Evolutionary conservation across 2,888 invertebrate species (phyloP).

Genomic region (Rhabditoides inermis): DNA sequence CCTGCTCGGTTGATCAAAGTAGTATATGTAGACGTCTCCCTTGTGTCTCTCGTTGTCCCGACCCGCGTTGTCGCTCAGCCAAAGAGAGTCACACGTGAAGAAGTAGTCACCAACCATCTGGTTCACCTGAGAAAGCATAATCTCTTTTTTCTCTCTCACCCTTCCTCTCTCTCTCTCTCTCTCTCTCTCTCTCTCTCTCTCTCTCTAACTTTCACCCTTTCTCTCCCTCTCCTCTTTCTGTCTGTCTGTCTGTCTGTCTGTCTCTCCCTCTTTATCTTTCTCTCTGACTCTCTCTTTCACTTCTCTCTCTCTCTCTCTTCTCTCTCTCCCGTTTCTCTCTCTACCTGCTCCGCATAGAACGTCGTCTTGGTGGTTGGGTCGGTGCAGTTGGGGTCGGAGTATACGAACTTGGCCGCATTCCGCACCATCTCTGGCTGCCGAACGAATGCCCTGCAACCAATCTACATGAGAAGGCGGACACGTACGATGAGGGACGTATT

Average conservation of each 20-base stretch:
- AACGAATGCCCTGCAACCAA: neutral
- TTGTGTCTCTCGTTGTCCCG: conserved; percentile 16
- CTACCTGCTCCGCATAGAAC: conserved; percentile 45
- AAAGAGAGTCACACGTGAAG: conserved; percentile 60
- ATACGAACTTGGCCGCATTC: conserved; percentile 42
- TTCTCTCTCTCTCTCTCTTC: neutral
- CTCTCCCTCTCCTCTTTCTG: neutral
- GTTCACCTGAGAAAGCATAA: conserved; percentile 27
- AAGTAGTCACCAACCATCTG: conserved; percentile 74
- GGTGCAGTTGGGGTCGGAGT: conserved; percentile 36
- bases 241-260: neutral
- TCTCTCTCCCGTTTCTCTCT: neutral
- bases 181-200: neutral
- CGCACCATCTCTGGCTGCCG: conserved; percentile 40
- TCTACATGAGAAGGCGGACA: too few relatives aligned
- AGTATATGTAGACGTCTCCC: conserved; percentile 48
- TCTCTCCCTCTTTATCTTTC: neutral
- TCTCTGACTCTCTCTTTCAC: neutral
- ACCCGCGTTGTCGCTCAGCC: conserved; percentile 41
- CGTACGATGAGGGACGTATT: too few relatives aligned
- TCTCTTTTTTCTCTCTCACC: neutral
- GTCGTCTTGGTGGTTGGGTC: conserved; percentile 15
- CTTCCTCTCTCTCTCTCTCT: neutral
- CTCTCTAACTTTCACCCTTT: neutral
- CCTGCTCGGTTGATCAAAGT: conserved; percentile 48